These are phyloP conservation scores for Petroica traversi DNA, from an alignment of 2,113 vertebrate genomes.

Conservation along the genomic window DNA sequence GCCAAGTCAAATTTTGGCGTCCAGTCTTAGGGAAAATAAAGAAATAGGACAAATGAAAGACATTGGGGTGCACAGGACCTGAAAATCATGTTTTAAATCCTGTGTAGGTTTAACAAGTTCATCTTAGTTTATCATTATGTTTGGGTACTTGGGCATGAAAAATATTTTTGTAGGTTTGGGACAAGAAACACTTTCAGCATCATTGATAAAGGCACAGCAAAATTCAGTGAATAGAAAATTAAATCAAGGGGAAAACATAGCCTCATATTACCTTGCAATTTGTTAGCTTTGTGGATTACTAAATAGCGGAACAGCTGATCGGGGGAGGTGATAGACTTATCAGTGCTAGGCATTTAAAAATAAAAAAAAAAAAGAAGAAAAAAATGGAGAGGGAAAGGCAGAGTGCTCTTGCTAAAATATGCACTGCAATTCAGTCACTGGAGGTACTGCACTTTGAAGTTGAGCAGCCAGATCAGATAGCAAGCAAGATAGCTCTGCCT, in stretches of 20 bases:
- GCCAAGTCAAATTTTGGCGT: neutral
- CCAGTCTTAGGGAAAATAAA: neutral
- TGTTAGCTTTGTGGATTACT: neutral
- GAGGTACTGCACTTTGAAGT: accelerated
- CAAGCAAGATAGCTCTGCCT: neutral
- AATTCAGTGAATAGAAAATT: conserved; percentile 14
- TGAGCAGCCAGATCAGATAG: neutral
- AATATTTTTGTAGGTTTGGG: neutral
- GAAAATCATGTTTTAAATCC: neutral
- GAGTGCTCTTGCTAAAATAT: neutral
- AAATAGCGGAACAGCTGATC: neutral
- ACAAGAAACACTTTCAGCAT: neutral
- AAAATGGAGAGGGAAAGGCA: neutral
- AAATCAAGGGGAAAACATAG: neutral
- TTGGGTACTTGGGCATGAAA: neutral
- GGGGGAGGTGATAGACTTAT: neutral
- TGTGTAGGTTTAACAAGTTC: neutral
- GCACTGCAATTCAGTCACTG: neutral
- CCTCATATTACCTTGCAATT: neutral
- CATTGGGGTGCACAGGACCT: neutral
- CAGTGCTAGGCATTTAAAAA: neutral
- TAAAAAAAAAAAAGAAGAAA: neutral
- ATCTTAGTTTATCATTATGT: neutral
- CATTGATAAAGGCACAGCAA: neutral
- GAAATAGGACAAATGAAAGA: neutral